Evolutionary conservation across 2,888 invertebrate species (phyloP).

Genomic region (Polietes domitor): DNA sequence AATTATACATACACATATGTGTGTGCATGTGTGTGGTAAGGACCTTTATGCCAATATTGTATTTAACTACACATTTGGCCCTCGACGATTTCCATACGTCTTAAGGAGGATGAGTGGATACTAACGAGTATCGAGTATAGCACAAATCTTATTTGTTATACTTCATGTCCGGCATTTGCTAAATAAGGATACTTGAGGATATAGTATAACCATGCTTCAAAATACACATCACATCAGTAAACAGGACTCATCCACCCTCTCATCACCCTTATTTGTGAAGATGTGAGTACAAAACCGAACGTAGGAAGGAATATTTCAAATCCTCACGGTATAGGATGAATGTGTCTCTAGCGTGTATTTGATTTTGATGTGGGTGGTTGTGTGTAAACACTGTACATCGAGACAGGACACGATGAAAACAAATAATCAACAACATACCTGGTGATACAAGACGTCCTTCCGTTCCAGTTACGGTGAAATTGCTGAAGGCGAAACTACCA

Average conservation of each 20-base stretch:
- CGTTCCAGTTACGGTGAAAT: slow-evolving; percentile 85
- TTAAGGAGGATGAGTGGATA: too few relatives aligned
- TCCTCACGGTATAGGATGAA: too few relatives aligned
- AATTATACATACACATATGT: too few relatives aligned
- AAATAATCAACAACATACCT: slow-evolving; percentile 75
- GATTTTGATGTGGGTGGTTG: neutral
- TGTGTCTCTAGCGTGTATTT: too few relatives aligned
- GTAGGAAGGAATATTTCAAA: too few relatives aligned
- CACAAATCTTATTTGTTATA: neutral
- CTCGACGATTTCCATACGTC: neutral
- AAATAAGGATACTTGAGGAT: neutral
- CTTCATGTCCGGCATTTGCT: neutral
- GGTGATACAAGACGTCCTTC: slow-evolving; percentile 87
- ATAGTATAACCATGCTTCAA: neutral
- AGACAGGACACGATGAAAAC: neutral
- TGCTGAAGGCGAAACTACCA: slow-evolving; percentile 76
- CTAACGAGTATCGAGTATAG: neutral
- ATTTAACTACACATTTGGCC: neutral
- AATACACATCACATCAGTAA: neutral
- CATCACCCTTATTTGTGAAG: neutral
- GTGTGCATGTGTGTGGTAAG: neutral
- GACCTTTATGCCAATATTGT: neutral
- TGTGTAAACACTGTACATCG: neutral
- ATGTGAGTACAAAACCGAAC: too few relatives aligned
- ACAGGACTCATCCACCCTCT: neutral